These are phyloP conservation scores for Antedon mediterranea DNA, from an alignment of 53 echinoderm and acorn worm species.

Conservation along the genomic window DNA sequence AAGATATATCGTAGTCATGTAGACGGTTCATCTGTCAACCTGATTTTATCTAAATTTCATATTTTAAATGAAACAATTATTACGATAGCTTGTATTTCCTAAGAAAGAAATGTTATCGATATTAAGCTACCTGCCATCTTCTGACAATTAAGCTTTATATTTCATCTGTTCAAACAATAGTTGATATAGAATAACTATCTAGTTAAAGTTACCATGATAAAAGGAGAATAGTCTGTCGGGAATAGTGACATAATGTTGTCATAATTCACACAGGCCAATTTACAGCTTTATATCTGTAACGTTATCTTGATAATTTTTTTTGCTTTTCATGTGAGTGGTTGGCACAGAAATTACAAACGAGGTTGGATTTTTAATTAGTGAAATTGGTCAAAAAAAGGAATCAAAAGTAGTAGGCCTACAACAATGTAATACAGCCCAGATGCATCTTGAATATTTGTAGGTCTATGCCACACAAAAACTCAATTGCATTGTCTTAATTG, in stretches of 20 bases:
- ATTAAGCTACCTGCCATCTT: not conserved
- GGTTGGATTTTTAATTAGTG: too few relatives aligned
- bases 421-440: too few relatives aligned
- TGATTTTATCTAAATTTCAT: not conserved
- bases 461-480: too few relatives aligned
- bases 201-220: not conserved
- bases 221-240: not conserved
- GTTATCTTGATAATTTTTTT: not conserved
- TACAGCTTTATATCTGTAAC: not conserved
- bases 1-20: not conserved
- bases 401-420: too few relatives aligned
- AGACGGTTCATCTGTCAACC: not conserved
- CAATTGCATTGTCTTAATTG: too few relatives aligned
- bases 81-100: not conserved
- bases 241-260: not conserved
- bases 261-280: not conserved
- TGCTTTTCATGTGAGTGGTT: too few relatives aligned
- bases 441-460: too few relatives aligned
- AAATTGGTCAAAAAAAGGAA: too few relatives aligned
- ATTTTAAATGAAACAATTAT: not conserved
- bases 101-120: not conserved
- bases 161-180: not conserved
- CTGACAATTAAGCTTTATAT: not conserved
- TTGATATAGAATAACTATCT: not conserved
- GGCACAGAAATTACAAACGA: too few relatives aligned